Evolutionary conservation across 2,113 vertebrate genomes (phyloP), one percentile per base, ranked within the genome.

Genomic region (Onychorhynchus coronatus): DNA sequence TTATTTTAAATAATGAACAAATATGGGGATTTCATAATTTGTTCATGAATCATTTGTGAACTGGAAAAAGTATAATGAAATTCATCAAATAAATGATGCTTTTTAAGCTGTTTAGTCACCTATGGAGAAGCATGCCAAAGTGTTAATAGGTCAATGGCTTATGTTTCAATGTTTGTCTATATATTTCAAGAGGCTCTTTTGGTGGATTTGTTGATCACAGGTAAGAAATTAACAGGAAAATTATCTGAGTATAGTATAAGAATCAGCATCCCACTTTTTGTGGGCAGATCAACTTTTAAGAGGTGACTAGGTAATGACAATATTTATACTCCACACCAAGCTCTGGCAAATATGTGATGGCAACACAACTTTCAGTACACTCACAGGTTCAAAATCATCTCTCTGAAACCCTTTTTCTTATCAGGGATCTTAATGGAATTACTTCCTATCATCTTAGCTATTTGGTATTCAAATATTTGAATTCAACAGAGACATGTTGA

Each of bases 381-480:
- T 67, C 88, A 68, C 7, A 82, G 23, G 35, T 87, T 91, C 78
- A 85, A 94, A 95, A 80, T 80, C 21, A 74, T 14, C 72, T 95
- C 42, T 33, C 25, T 53, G 46, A 95, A 89, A 31, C 14, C 14
- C 4, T 66, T 83, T 88, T 88, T 65, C 33, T 77, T 90, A 96
- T 88, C 80, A 72, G 14, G 15, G 10, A 81, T 91, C 67, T 92
- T 88, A 63, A 89, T 74, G 27, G 56, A 88, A 94, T 81, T 81
- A 72, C 25, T 59, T 86, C 84, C 65, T 92, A 85, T 80, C 72
- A 37, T 76, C 83, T 82, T 84, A 65, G 12, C 47, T 96, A 75
- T 88, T 93, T 73, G 39, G 52, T 52, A 82, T 96, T 93, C 86
- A 84, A 65, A 88, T 78, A 92, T 67, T 85, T 89, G 59, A 77